Conservation (phyloP, 2,888 invertebrate species). For the Petrolisthes cinctipes region DNA sequence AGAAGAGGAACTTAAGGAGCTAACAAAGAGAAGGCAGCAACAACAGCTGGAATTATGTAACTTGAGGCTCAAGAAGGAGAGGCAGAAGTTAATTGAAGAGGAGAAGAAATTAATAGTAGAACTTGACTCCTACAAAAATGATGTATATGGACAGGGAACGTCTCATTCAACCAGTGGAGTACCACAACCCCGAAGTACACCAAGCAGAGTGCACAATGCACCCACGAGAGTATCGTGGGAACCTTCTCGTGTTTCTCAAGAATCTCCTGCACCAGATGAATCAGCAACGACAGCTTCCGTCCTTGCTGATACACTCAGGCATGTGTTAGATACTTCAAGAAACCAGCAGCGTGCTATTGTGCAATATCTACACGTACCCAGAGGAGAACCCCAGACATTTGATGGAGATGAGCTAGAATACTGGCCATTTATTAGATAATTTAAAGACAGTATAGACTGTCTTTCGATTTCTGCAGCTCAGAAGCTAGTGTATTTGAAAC, state of each 20-base stretch:
- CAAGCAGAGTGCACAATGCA: background rate
- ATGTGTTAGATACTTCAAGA: constrained; percentile 19
- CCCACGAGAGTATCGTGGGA: constrained; percentile 21
- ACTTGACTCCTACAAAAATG: constrained; percentile 20
- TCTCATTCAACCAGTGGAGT: constrained; percentile 16
- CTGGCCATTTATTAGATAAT: constrained; percentile 27
- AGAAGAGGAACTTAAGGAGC: constrained; percentile 20
- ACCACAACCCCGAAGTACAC: constrained; percentile 30
- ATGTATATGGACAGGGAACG: constrained; percentile 9
- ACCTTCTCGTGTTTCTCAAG: background rate
- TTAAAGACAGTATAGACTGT: constrained; percentile 29
- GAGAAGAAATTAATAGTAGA: constrained; percentile 8
- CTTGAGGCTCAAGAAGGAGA: constrained; percentile 21
- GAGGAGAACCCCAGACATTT: constrained; percentile 29
- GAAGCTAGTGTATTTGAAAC: constrained; percentile 20
- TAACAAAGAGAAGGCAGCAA: background rate
- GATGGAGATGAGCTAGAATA: constrained; percentile 18
- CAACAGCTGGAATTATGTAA: constrained; percentile 16
- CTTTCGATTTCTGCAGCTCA: background rate
- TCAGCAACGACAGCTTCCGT: constrained; percentile 28
- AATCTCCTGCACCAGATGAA: constrained; percentile 13
- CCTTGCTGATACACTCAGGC: constrained; percentile 11
- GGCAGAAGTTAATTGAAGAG: constrained; percentile 14
- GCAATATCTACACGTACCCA: constrained; percentile 26
- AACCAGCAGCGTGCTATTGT: constrained; percentile 6